Base-by-base conservation (phyloP, 2,113 vertebrate species). In the Oxygymnocypris stewartii region DNA sequence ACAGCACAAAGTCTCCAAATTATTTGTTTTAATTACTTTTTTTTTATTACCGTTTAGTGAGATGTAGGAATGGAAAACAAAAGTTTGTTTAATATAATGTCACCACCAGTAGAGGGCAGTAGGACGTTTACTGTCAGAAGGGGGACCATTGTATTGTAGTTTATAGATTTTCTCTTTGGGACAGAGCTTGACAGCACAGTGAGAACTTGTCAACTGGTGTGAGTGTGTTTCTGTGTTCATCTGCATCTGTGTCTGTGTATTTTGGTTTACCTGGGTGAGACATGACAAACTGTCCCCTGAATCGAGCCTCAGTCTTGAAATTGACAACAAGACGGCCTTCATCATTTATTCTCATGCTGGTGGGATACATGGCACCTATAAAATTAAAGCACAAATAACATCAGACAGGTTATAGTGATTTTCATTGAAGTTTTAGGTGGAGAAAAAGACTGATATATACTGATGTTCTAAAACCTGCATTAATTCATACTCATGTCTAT, bases 271-370 rank as follows among this genome's bases (percentile, higher is more conserved):
- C 96, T 1, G 95, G 92, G 73, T 97, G 96, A 8, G 94, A 94
- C 89, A 95, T 95, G 44, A 97, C 95, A 91, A 97, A 97, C 12
- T 96, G 85, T 35, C 96, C 96, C 4, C 94, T 95, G 90, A 97
- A 97, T 2, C 95, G 94, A 37, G 96, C 96, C 89, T 96, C 93
- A 0, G 95, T 96, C 89, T 95, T 96, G 91, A 97, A 97, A 91
- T 96, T 95, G 87, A 97, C 96, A 0, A 96, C 95, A 91, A 97
- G 88, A 47, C 96, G 96, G 0, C 96, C 96, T 54, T 96, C 94
- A 9, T 95, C 94, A 7, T 92, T 94, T 10, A 97, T 96, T n/a
- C 95, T 94, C 96, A 97, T 97, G 91, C 96, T 97, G 74, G 95
- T 96, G 0, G 96, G 96, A 74, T 95, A 96, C 40, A 97, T 93